Conservation (phyloP, 2,888 invertebrate genomes). For the Polydesmus complanatus region DNA sequence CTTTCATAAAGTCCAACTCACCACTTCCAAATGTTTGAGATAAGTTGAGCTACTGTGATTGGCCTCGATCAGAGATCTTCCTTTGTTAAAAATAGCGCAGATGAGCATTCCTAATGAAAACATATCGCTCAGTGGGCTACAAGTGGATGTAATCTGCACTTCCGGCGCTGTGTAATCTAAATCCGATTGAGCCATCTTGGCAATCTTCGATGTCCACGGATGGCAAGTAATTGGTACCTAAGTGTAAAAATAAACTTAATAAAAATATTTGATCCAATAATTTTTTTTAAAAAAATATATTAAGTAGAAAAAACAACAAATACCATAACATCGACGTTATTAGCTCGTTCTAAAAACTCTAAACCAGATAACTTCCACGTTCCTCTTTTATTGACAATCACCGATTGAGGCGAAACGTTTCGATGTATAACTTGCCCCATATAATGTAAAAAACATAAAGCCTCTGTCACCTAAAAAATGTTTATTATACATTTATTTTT, state of each 20-base stretch:
- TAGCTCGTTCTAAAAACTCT: constrained; percentile 68
- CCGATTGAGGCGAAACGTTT: constrained; percentile 84
- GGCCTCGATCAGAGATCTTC: constrained; percentile 75
- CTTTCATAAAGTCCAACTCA: constrained; percentile 36
- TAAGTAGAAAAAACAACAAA: neutral
- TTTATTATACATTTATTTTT: constrained; percentile 3
- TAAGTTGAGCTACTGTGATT: constrained; percentile 79
- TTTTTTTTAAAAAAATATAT: neutral
- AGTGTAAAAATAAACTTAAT: neutral
- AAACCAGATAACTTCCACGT: constrained; percentile 94
- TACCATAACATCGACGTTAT: constrained; percentile 27
- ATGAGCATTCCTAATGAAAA: constrained; percentile 90
- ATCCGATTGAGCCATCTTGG: constrained; percentile 87
- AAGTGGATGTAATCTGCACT: constrained; percentile 64
- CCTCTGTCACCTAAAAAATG: constrained; percentile 66
- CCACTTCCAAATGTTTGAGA: constrained; percentile 77
- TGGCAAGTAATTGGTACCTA: constrained; percentile 66
- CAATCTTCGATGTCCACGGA: constrained; percentile 78
- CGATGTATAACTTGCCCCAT: constrained; percentile 75
- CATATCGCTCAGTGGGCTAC: constrained; percentile 86
- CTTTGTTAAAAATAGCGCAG: constrained; percentile 81
- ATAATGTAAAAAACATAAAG: constrained; percentile 80
- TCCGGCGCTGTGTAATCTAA: constrained; percentile 91
- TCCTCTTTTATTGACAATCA: constrained; percentile 79
- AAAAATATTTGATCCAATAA: neutral